These are phyloP conservation scores for Pocillopora grandis DNA, from an alignment of 92 coral and sea anemone genomes.

Conservation along the genomic window DNA sequence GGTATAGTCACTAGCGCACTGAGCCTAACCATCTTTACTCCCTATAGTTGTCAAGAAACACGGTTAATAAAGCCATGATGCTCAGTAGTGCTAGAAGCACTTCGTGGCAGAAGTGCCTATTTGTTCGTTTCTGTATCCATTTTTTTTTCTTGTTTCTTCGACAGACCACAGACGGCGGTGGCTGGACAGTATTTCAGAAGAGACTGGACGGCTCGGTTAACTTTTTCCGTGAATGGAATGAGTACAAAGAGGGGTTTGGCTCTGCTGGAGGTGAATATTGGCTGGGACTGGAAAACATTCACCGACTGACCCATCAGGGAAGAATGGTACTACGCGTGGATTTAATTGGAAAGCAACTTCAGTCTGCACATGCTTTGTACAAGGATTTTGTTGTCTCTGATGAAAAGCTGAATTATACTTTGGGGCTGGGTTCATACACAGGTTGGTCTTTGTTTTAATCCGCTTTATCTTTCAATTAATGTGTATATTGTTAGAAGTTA, in stretches of 20 bases:
- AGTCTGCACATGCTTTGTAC: slow-evolving; percentile 57
- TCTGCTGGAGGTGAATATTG: slow-evolving; percentile 40
- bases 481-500: too few relatives aligned
- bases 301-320: slow-evolving; percentile 52
- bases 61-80: too few relatives aligned
- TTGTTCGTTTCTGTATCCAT: too few relatives aligned
- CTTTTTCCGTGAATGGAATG: slow-evolving; percentile 35
- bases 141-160: neutral
- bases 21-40: too few relatives aligned
- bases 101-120: too few relatives aligned
- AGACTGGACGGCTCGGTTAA: slow-evolving; percentile 45
- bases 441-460: neutral
- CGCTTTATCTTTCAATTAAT: too few relatives aligned
- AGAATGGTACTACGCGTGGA: slow-evolving; percentile 51
- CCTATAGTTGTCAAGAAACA: too few relatives aligned
- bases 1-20: too few relatives aligned
- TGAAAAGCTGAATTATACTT: slow-evolving; percentile 48
- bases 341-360: slow-evolving; percentile 36
- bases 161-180: slow-evolving; percentile 36
- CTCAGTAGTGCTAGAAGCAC: too few relatives aligned
- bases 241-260: slow-evolving; percentile 52
- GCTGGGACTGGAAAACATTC: slow-evolving; percentile 57
- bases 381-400: slow-evolving; percentile 41
- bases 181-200: slow-evolving; percentile 40
- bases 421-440: slow-evolving; percentile 45